Conservation (phyloP, 2,888 invertebrate genomes). For the Mylabris sibirica region DNA sequence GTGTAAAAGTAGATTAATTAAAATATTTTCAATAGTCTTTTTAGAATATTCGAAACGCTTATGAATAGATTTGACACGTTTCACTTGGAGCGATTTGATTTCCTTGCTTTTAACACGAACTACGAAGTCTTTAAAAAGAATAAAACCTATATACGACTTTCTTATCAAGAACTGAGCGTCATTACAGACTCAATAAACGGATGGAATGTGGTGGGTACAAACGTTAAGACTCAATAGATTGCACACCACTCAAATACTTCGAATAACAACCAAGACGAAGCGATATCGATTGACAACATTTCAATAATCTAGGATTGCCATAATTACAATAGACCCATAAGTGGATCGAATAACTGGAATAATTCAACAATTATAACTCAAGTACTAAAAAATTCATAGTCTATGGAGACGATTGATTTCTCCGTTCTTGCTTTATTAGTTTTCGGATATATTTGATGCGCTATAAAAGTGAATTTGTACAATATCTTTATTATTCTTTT, state of each 20-base stretch:
- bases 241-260: background rate
- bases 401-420: background rate
- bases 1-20: slow-evolving; percentile 4
- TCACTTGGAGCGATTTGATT: background rate
- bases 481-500: background rate
- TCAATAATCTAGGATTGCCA: background rate
- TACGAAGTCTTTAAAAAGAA: background rate
- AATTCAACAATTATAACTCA: background rate
- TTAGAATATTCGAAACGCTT: background rate
- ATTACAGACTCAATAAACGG: slow-evolving; percentile 10
- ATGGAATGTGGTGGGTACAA: slow-evolving; percentile 8
- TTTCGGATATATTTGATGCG: background rate
- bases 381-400: background rate
- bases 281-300: slow-evolving; percentile 9
- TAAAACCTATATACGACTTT: background rate
- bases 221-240: slow-evolving; percentile 11
- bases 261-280: background rate
- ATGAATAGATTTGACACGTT: slow-evolving; percentile 3
- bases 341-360: background rate
- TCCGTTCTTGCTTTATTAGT: background rate
- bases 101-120: background rate
- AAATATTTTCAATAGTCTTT: slow-evolving; percentile 1
- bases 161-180: slow-evolving; percentile 2
- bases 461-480: background rate
- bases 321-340: background rate